Evolutionary conservation across 2,113 vertebrate genomes (phyloP).

Genomic region (Sterna hirundo): DNA sequence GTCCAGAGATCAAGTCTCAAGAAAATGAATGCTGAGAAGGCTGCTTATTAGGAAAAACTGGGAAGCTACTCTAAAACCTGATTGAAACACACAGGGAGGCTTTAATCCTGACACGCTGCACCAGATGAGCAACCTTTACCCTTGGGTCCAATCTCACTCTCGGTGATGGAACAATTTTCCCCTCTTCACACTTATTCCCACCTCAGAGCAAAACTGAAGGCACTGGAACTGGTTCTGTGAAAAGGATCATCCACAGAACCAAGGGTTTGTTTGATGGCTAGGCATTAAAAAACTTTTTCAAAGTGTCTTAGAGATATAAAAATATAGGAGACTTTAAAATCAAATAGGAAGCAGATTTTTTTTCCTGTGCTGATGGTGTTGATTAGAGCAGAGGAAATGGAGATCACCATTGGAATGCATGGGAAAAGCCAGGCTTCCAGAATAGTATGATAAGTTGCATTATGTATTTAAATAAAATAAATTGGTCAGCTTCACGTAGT

Average conservation of each 20-base stretch:
- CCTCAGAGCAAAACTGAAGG: neutral
- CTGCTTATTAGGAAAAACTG: neutral
- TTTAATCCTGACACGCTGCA: neutral
- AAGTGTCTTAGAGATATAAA: slow-evolving; percentile 3
- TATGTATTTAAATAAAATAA: neutral
- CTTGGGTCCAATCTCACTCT: neutral
- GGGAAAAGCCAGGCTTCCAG: slow-evolving; percentile 43
- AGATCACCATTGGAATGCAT: slow-evolving; percentile 57
- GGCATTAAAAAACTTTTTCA: neutral
- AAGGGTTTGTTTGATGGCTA: neutral
- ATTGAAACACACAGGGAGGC: neutral
- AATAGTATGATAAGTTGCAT: neutral
- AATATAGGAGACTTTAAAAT: slow-evolving; percentile 3
- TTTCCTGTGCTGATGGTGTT: slow-evolving; percentile 43
- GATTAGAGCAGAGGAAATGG: slow-evolving; percentile 57
- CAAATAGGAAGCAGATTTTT: slow-evolving; percentile 32
- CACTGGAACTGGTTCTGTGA: neutral
- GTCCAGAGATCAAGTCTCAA: neutral
- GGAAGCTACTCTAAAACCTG: neutral
- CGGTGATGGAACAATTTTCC: neutral
- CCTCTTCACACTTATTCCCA: neutral
- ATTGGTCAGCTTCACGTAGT: neutral
- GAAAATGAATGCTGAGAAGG: neutral
- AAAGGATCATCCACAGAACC: neutral
- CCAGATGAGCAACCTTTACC: neutral